A percentile compares a stretch with the other conserved stretches of the same genome.
These are phyloP conservation scores for Ptyas mucosa DNA, from an alignment of 2,113 vertebrate species.

Conservation along the genomic window DNA sequence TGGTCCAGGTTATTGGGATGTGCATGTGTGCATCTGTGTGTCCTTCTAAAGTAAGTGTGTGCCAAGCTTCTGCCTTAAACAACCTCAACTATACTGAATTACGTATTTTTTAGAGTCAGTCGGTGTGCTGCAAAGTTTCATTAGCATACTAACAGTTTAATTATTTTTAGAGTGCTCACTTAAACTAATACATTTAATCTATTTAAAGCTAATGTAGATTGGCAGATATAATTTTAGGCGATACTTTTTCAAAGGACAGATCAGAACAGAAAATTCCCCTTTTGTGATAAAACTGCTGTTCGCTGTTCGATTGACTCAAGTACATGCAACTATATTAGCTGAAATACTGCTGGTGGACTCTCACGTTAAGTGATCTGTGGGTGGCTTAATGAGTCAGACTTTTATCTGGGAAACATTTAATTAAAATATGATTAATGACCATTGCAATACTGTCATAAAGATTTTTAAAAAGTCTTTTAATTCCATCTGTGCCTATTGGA, in stretches of 20 bases:
- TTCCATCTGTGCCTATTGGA: background rate
- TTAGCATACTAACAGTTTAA: background rate
- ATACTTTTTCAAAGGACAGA: background rate
- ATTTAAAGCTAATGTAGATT: background rate
- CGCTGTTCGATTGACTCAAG: background rate
- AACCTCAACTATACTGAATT: background rate
- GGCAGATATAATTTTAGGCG: background rate
- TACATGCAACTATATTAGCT: conserved; percentile 18
- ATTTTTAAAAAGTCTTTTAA: background rate
- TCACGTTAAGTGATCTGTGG: conserved; percentile 9
- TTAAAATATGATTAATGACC: conserved; percentile 41
- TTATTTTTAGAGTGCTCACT: background rate
- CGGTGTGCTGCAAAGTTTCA: background rate
- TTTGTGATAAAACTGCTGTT: conserved; percentile 25
- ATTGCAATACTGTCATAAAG: conserved; percentile 28
- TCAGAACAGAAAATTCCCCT: background rate
- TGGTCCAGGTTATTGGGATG: background rate
- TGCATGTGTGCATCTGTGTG: background rate
- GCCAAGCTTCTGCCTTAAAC: background rate
- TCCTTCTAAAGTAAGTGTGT: background rate
- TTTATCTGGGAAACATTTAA: conserved; percentile 33
- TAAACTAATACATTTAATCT: background rate
- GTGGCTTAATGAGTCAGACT: conserved; percentile 38
- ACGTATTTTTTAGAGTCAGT: conserved; percentile 28
- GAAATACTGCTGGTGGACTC: background rate